Evolutionary conservation across 2,888 invertebrate species (phyloP).

Genomic region (Gymnoscelis rufifasciata): DNA sequence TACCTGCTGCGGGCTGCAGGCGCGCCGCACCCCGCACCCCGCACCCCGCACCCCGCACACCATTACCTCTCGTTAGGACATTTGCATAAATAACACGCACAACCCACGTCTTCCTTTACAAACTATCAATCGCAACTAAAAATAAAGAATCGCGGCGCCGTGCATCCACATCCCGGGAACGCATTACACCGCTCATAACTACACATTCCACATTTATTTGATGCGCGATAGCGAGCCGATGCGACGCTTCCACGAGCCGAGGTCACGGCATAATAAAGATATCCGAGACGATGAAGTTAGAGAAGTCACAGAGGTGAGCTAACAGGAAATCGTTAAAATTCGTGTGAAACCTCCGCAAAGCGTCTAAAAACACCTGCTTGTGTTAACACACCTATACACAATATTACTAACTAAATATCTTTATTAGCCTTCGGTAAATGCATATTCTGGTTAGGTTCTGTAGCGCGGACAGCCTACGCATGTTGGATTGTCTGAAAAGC

Average conservation of each 20-base stretch:
- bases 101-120: conserved; percentile 47
- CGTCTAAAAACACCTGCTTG: conserved; percentile 39
- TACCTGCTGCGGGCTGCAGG: conserved; percentile 66
- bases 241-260: conserved; percentile 51
- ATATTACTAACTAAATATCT: no score
- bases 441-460: conserved; percentile 6
- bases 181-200: conserved; percentile 56
- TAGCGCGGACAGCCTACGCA: conserved; percentile 24
- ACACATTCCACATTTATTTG: conserved; percentile 57
- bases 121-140: conserved; percentile 72
- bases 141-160: conserved; percentile 62
- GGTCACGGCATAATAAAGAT: conserved; percentile 67
- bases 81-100: conserved; percentile 74
- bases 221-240: conserved; percentile 60
- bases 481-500: conserved; percentile 49
- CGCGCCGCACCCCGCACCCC: conserved; percentile 50
- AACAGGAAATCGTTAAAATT: conserved; percentile 76
- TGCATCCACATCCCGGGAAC: conserved; percentile 30
- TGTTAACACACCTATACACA: neutral
- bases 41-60: conserved; percentile 54
- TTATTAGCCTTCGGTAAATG: no score
- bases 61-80: conserved; percentile 75
- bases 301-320: conserved; percentile 51
- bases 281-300: conserved; percentile 55
- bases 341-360: conserved; percentile 63